These are phyloP conservation scores for Oncorhynchus mykiss DNA, from an alignment of 2,113 vertebrate genomes.

Conservation along the genomic window DNA sequence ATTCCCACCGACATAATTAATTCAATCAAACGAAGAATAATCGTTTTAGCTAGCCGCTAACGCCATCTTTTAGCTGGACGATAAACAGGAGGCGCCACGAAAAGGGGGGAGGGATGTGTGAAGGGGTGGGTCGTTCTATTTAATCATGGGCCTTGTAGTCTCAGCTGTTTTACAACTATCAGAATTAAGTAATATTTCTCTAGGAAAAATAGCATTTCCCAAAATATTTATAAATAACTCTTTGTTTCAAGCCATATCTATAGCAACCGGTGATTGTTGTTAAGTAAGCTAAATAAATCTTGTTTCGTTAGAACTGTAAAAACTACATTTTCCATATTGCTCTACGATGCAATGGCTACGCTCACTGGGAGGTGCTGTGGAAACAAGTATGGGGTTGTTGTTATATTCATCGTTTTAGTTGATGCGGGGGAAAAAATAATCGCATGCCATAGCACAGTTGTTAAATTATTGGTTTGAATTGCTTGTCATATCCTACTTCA, in stretches of 20 bases:
- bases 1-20: slow-evolving; percentile 56
- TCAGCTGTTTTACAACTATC: rapidly evolving
- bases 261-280: slow-evolving; percentile 58
- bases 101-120: slow-evolving; percentile 45
- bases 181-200: rapidly evolving
- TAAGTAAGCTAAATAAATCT: neutral
- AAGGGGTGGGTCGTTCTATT: slow-evolving; percentile 29
- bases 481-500: neutral
- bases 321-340: slow-evolving; percentile 55
- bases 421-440: slow-evolving; percentile 44
- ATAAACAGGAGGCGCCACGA: slow-evolving; percentile 64
- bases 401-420: slow-evolving; percentile 63
- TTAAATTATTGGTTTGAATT: slow-evolving; percentile 68
- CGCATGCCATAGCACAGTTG: slow-evolving; percentile 61
- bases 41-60: slow-evolving; percentile 74
- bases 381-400: slow-evolving; percentile 40
- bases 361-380: neutral
- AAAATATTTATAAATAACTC: rapidly evolving
- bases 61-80: slow-evolving; percentile 79
- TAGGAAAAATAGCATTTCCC: slow-evolving; percentile 54
- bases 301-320: rapidly evolving
- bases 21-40: slow-evolving; percentile 70
- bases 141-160: slow-evolving; percentile 68
- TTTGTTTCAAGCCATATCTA: rapidly evolving
- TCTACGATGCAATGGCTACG: neutral